Conservation (phyloP, 1,140 invertebrate species). For the Pygmarrhopalites habei region DNA sequence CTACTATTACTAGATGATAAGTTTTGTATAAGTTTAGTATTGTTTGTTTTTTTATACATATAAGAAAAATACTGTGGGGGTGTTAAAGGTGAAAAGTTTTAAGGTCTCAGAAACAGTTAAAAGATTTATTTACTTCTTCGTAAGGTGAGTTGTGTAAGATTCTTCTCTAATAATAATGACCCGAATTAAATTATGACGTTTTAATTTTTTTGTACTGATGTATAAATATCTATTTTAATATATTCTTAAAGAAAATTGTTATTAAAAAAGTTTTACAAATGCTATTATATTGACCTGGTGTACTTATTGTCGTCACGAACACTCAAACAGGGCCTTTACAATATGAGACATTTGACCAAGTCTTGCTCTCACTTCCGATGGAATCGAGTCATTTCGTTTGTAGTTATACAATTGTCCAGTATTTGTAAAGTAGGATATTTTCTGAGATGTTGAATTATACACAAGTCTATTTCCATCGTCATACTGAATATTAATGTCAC, state of each 20-base stretch:
- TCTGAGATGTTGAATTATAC: conserved; percentile 40
- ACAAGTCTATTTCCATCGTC: conserved; percentile 47
- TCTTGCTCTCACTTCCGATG: conserved; percentile 21
- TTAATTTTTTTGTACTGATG: too few species aligned
- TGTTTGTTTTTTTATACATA: too few species aligned
- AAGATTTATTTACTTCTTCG: too few species aligned
- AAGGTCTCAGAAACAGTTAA: too few species aligned
- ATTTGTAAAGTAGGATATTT: conserved; percentile 12
- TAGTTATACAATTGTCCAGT: conserved; percentile 18
- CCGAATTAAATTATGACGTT: too few species aligned
- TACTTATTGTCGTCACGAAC: not conserved
- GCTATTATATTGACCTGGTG: not conserved
- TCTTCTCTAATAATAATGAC: too few species aligned
- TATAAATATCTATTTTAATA: not conserved
- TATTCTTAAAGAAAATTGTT: too few species aligned
- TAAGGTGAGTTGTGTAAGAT: too few species aligned
- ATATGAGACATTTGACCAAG: conserved; percentile 31
- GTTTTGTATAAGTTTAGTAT: too few species aligned
- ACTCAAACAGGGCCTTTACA: conserved; percentile 29
- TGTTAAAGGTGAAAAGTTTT: too few species aligned
- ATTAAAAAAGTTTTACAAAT: not conserved
- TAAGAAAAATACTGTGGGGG: too few species aligned
- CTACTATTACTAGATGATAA: too few species aligned
- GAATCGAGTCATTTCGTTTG: conserved; percentile 27
- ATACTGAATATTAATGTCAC: conserved; percentile 49